These are phyloP conservation scores for Notamacropus eugenii DNA, from an alignment of 2,797 vertebrate species.

Conservation along the genomic window DNA sequence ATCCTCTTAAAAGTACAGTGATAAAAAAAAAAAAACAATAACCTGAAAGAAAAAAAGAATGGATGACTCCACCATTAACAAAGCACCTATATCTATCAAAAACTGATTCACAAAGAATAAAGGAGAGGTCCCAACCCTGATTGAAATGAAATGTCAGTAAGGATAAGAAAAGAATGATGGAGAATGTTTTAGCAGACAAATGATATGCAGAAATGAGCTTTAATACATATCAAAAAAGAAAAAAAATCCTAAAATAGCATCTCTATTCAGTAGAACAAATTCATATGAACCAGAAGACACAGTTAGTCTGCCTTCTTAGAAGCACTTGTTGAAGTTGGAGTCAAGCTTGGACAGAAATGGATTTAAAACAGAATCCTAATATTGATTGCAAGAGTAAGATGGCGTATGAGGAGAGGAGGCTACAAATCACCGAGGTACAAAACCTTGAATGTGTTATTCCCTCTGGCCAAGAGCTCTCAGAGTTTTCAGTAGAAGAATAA, in stretches of 20 bases:
- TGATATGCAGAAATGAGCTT: constrained; percentile 79
- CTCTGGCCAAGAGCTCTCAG: constrained; percentile 55
- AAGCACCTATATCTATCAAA: constrained; percentile 77
- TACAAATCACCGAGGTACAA: constrained; percentile 72
- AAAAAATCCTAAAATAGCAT: constrained; percentile 75
- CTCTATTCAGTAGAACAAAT: constrained; percentile 79
- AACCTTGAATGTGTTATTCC: constrained; percentile 56
- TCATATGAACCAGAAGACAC: constrained; percentile 76
- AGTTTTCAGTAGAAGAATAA: constrained; percentile 67
- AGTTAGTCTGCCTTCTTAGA: constrained; percentile 80
- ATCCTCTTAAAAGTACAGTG: constrained; percentile 58
- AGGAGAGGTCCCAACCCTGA: constrained; percentile 75
- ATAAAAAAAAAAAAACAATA: constrained; percentile 69
- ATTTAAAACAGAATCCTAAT: constrained; percentile 78
- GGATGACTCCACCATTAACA: constrained; percentile 68
- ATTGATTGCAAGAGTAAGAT: constrained; percentile 78
- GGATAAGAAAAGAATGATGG: constrained; percentile 81
- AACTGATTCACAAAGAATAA: constrained; percentile 74
- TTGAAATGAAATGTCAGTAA: constrained; percentile 81
- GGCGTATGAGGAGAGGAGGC: constrained; percentile 72
- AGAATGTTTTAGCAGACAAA: constrained; percentile 80
- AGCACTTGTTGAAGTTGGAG: constrained; percentile 80
- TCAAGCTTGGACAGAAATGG: constrained; percentile 78
- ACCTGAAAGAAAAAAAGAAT: constrained; percentile 58
- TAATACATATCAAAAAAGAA: constrained; percentile 65